Evolutionary conservation across 2,797 vertebrate species (phyloP), one percentile per base, ranked within the genome.

Genomic region (Tympanoctomys barrerae): DNA sequence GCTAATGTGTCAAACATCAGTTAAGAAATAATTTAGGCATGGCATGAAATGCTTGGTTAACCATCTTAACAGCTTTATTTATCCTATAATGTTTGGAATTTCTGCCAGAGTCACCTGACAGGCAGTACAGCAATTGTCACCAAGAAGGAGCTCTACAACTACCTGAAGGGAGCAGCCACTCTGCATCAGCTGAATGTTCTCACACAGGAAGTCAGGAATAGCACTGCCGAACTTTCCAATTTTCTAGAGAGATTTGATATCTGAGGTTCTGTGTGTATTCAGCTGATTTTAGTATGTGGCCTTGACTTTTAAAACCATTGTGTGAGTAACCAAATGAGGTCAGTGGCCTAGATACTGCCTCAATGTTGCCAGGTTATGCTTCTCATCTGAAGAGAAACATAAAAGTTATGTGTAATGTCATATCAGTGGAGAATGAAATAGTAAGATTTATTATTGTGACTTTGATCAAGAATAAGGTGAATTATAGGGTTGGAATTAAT

Each of bases 261-360:
- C 9, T 95, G 24, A 52, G 78, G 13, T 95, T 95, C 49, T 62
- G 10, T 78, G 46, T 71, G n/a, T 84, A 79, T 68, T 83, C 87
- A 86, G 90, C 52, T 86, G 75, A 62, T 80, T 91, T 91, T n/a
- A 46, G 28, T 85, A 28, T 62, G 2, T 89, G 77, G 70, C 26
- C 19, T 87, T 89, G 61, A 83, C 90, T 95, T 39, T 95, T 92
- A 42, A 49, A 90, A 90, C 62, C 7, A 80, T 82, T 78, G 5
- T 75, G 16, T 79, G 66, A 52, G 26, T 13, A 84, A 81, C n/a
- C 33, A 61, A 59, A 81, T 57, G 2, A 79, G 18, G 2, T 85
- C 24, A 33, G 42, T 90, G 54, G 36, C 61, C 39, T 93, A 13
- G 21, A 59, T 83, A 59, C 7, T 87, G n/a, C 36, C 33, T 91